Percentiles rank a stretch among this genome's conserved stretches.
Evolutionary conservation across 37 sponge, comb jelly and placozoan species (phyloP).

Genomic region (Amphimedon queenslandica): DNA sequence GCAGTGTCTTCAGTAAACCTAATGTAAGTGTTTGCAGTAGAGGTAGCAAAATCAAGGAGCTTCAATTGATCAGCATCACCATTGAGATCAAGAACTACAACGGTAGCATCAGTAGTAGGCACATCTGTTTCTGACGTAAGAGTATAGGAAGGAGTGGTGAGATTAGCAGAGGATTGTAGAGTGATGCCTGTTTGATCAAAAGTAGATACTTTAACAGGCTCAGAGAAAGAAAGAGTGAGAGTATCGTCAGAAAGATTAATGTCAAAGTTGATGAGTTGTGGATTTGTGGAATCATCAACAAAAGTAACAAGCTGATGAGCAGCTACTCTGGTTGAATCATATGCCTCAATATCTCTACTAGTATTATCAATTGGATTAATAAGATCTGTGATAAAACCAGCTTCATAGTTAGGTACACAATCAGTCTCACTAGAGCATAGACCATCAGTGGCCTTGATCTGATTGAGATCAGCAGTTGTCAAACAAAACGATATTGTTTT

Average conservation of each 20-base stretch:
- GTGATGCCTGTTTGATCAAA: constrained; percentile 40
- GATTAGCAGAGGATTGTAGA: constrained; percentile 34
- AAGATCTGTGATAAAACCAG: constrained; percentile 45
- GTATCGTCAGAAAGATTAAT: constrained; percentile 57
- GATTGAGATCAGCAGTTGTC: constrained; percentile 55
- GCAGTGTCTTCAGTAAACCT: constrained; percentile 10
- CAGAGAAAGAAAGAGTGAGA: constrained; percentile 69
- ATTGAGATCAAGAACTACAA: constrained; percentile 21
- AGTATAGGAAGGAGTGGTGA: constrained; percentile 4
- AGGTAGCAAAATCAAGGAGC: constrained; percentile 38
- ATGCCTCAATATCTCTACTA: constrained; percentile 15
- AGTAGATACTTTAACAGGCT: constrained; percentile 52
- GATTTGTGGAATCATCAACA: constrained; percentile 52
- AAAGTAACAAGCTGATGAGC: constrained; percentile 27
- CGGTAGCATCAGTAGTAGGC: constrained; percentile 18
- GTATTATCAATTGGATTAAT: neutral
- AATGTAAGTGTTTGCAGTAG: constrained; percentile 31
- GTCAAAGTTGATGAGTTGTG: constrained; percentile 44
- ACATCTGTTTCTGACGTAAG: neutral
- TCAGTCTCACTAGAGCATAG: constrained; percentile 66
- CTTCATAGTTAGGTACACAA: constrained; percentile 64
- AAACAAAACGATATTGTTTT: constrained; percentile 35
- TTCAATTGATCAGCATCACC: constrained; percentile 53
- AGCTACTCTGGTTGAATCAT: constrained; percentile 15
- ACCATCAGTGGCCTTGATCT: constrained; percentile 40